These are phyloP conservation scores for Drosophila mayri DNA, from an alignment of 1,140 invertebrate species.

Conservation along the genomic window DNA sequence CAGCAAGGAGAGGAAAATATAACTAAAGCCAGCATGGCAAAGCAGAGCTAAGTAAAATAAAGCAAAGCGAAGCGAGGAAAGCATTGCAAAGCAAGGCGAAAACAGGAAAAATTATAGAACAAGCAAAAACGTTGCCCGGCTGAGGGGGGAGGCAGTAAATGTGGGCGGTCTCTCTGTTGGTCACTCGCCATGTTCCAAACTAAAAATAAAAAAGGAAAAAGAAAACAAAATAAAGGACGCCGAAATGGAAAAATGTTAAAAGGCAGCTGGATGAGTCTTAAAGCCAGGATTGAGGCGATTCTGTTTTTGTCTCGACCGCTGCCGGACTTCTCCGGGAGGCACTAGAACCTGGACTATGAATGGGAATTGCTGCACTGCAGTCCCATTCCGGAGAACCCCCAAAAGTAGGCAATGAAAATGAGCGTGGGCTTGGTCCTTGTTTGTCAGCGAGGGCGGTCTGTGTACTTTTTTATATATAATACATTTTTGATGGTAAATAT, in stretches of 20 bases:
- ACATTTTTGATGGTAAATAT: neutral
- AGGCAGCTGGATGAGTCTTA: constrained; percentile 54
- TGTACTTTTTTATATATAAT: constrained; percentile 15
- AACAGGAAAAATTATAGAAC: constrained; percentile 55
- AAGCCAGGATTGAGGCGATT: constrained; percentile 63
- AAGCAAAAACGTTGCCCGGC: constrained; percentile 35
- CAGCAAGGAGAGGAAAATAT: constrained; percentile 44
- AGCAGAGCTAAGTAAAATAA: constrained; percentile 36
- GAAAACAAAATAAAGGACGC: constrained; percentile 16
- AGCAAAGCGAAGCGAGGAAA: constrained; percentile 32
- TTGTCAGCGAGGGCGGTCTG: neutral
- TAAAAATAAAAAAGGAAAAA: constrained; percentile 9
- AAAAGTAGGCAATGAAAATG: constrained; percentile 55
- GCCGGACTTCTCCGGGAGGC: constrained; percentile 12
- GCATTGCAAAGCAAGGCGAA: constrained; percentile 40
- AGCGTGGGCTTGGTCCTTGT: constrained; percentile 4
- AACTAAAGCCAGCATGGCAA: constrained; percentile 54
- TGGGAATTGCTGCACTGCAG: constrained; percentile 56
- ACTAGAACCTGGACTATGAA: constrained; percentile 55
- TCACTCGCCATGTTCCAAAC: constrained; percentile 33
- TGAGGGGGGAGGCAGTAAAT: constrained; percentile 49
- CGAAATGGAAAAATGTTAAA: constrained; percentile 38
- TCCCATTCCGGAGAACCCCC: constrained; percentile 6
- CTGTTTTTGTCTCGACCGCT: constrained; percentile 9
- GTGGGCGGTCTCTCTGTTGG: constrained; percentile 36